These are phyloP conservation scores for Ephydatia muelleri DNA, from an alignment of 37 sponge, comb jelly and placozoan species.

Conservation along the genomic window DNA sequence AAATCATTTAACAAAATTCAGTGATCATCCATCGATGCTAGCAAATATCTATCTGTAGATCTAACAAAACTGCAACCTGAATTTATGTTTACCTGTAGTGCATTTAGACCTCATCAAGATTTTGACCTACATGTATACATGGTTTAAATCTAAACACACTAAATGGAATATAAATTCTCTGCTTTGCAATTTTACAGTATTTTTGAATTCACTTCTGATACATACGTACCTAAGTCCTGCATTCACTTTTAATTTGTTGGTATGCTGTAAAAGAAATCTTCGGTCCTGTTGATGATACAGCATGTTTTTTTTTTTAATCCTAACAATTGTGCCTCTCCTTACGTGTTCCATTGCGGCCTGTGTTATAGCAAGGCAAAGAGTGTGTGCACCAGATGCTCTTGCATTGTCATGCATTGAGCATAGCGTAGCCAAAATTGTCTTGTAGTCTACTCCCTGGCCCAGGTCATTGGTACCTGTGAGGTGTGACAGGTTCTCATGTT, in stretches of 20 bases:
- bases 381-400: background rate
- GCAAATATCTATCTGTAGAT: no score
- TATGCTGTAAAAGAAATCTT: background rate
- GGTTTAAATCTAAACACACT: no score
- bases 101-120: no score
- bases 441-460: background rate
- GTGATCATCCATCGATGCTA: no score
- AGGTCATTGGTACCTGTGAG: conserved; percentile 8
- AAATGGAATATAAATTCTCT: background rate
- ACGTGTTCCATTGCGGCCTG: background rate
- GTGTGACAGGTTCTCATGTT: no score
- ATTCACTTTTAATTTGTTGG: background rate
- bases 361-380: background rate
- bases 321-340: background rate
- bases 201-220: no score
- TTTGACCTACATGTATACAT: no score
- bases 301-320: no score
- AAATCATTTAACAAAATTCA: no score
- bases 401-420: conserved; percentile 9
- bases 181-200: no score
- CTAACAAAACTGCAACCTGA: no score
- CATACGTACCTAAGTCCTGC: background rate
- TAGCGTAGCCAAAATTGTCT: background rate
- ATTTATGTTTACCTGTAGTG: no score
- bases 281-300: background rate